Conservation (phyloP, 1,140 invertebrate species). For the Plectus sambesii region DNA sequence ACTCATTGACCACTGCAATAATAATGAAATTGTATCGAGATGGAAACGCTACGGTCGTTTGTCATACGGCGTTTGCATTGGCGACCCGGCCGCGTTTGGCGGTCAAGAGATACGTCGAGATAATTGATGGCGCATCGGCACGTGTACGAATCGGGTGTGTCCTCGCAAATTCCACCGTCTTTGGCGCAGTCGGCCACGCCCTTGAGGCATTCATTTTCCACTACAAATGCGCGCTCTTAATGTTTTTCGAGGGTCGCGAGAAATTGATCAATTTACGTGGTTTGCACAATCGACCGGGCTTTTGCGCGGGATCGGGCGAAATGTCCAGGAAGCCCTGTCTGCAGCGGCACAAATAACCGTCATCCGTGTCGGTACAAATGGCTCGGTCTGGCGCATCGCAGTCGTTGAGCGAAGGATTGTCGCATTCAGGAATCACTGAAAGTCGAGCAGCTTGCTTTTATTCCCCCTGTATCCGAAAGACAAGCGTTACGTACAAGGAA, state of each 20-base stretch:
- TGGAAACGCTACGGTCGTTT: constrained; percentile 1
- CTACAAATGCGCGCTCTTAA: constrained; percentile 16
- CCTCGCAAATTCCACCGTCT: constrained; percentile 44
- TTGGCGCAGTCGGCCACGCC: constrained; percentile 40
- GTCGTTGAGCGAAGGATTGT: constrained; percentile 43
- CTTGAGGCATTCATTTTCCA: constrained; percentile 41
- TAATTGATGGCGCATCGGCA: constrained; percentile 41
- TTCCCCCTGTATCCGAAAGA: background rate
- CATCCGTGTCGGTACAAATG: constrained; percentile 43
- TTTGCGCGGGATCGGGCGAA: constrained; percentile 36
- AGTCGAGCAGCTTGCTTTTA: constrained; percentile 9
- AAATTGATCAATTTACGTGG: constrained; percentile 23
- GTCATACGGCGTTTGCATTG: constrained; percentile 42
- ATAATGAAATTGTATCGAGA: background rate
- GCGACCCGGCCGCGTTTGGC: constrained; percentile 35
- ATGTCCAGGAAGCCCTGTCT: constrained; percentile 42
- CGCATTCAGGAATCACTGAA: constrained; percentile 43
- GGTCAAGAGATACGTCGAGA: constrained; percentile 41
- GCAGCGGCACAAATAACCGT: constrained; percentile 40
- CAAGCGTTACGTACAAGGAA: constrained; percentile 28
- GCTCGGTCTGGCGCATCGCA: constrained; percentile 42
- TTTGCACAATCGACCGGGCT: constrained; percentile 43
- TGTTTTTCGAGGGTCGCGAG: background rate
- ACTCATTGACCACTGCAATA: constrained; percentile 27
- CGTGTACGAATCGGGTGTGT: constrained; percentile 39